Conservation (phyloP, 1,140 invertebrate species). For the Leptinotarsa texana region DNA sequence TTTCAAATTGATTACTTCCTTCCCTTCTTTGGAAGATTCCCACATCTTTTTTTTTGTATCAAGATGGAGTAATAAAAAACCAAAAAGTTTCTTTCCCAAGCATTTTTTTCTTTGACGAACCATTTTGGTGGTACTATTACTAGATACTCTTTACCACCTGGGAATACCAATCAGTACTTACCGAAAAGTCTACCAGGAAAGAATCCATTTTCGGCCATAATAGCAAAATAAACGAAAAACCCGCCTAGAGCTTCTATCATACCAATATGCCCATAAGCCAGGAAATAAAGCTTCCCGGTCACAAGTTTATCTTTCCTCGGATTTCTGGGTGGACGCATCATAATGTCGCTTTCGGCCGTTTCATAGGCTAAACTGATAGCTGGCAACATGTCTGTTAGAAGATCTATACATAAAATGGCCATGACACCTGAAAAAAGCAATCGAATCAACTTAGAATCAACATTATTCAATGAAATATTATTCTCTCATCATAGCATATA, state of each 20-base stretch:
- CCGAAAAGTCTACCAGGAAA: slow-evolving; percentile 67
- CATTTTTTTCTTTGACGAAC: too few relatives aligned
- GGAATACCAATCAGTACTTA: slow-evolving; percentile 32
- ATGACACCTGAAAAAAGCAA: slow-evolving; percentile 42
- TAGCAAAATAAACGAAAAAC: slow-evolving; percentile 85
- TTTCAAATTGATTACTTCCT: too few relatives aligned
- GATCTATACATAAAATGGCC: slow-evolving; percentile 81
- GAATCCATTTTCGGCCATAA: slow-evolving; percentile 87
- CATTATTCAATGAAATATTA: too few relatives aligned
- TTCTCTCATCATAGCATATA: too few relatives aligned
- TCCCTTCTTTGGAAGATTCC: too few relatives aligned
- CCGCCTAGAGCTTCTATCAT: slow-evolving; percentile 86
- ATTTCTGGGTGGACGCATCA: slow-evolving; percentile 82
- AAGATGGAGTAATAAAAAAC: too few relatives aligned
- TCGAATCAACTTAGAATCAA: background rate
- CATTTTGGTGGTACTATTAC: too few relatives aligned
- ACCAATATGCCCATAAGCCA: slow-evolving; percentile 82
- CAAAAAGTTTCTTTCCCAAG: too few relatives aligned
- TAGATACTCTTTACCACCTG: background rate
- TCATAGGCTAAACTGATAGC: slow-evolving; percentile 89
- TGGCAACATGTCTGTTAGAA: slow-evolving; percentile 83
- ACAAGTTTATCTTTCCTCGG: slow-evolving; percentile 79
- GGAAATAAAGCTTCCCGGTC: slow-evolving; percentile 54
- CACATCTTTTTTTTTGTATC: too few relatives aligned
- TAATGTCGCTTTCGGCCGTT: slow-evolving; percentile 84